phyloP scores from a whole-genome alignment of 1,140 invertebrate genomes.

The Nebria ingens region DNA sequence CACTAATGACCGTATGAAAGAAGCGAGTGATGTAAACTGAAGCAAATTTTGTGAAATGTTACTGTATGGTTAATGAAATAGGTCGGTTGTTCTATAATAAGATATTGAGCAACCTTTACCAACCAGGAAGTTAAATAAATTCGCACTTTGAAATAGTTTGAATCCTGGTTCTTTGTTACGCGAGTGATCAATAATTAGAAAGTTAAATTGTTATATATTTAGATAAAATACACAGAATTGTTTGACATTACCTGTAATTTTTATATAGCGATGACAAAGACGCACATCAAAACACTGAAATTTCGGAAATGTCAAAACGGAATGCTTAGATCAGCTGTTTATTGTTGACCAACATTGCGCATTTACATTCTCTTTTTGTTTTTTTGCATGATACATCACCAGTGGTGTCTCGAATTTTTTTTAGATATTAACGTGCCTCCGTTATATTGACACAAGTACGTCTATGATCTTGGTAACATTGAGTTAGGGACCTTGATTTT shows the following conservation, averaged over 20 bases:
- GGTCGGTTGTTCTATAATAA: conserved; percentile 5
- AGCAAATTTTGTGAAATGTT: neutral
- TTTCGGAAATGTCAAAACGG: conserved; percentile 13
- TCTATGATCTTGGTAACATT: neutral
- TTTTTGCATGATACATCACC: neutral
- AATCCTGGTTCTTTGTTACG: neutral
- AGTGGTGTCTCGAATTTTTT: neutral
- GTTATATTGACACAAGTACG: neutral
- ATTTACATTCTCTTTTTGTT: neutral
- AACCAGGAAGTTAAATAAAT: neutral
- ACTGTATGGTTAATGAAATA: neutral
- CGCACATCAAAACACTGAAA: conserved; percentile 14
- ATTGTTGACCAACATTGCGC: conserved; percentile 15
- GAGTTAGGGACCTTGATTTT: neutral
- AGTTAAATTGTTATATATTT: too few species aligned
- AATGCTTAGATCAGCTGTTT: conserved; percentile 16
- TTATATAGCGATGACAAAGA: conserved; percentile 1
- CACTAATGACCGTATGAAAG: neutral
- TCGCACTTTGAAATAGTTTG: neutral
- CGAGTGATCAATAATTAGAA: neutral
- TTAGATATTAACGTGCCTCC: too few species aligned
- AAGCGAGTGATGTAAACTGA: neutral
- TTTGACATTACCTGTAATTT: neutral
- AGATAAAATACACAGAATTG: too few species aligned
- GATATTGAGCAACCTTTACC: neutral